Conservation (phyloP, 2,797 vertebrate genomes). For the Iguana delicatissima region DNA sequence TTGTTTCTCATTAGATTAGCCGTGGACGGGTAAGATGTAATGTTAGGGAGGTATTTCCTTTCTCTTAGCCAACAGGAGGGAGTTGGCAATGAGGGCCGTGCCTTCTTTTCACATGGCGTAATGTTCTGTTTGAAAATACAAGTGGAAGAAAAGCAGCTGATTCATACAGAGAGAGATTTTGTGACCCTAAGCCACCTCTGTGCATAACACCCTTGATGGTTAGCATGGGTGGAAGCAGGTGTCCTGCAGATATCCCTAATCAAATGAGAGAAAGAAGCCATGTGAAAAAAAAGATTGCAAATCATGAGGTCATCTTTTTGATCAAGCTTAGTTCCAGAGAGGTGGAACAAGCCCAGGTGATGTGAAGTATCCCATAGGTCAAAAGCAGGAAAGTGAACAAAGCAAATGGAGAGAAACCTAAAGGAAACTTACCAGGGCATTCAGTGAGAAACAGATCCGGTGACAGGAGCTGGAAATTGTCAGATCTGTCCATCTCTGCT, state of each 20-base stretch:
- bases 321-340: background rate
- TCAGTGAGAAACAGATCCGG: background rate
- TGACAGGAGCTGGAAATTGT: background rate
- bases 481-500: background rate
- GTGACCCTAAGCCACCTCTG: slow-evolving; percentile 13
- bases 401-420: too few relatives aligned
- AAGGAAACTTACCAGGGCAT: background rate
- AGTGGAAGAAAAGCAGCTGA: slow-evolving; percentile 68
- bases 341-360: background rate
- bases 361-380: background rate
- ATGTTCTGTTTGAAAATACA: slow-evolving; percentile 73
- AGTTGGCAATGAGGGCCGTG: slow-evolving; percentile 62
- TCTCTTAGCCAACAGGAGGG: slow-evolving; percentile 76
- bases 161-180: slow-evolving; percentile 43
- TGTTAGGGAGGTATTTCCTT: slow-evolving; percentile 82
- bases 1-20: slow-evolving; percentile 81
- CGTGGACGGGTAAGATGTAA: slow-evolving; percentile 78
- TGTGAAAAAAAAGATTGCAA: background rate
- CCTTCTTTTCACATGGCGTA: slow-evolving; percentile 78
- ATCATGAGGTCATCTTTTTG: background rate
- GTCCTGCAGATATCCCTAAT: background rate
- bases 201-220: background rate
- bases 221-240: background rate
- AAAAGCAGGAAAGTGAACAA: background rate
- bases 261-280: background rate